phyloP scores from a whole-genome alignment of 2,888 invertebrate genomes.

The Brachyptera risi region DNA sequence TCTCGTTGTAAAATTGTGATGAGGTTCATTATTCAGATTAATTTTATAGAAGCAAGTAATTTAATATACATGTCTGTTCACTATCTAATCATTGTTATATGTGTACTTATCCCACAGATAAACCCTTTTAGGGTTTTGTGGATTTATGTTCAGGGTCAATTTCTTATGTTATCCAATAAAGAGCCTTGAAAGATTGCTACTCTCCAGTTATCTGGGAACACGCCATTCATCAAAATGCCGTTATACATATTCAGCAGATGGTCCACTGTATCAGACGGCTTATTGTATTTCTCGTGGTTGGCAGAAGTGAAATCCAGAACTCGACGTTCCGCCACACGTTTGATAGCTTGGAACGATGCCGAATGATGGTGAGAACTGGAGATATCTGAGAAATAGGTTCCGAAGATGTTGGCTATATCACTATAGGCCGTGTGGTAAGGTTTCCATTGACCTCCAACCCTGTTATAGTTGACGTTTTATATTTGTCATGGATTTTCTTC shows the following conservation, averaged over 20 bases:
- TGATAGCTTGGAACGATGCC: slow-evolving; percentile 1
- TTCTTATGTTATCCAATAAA: no score
- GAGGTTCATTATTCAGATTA: no score
- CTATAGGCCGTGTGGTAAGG: not conserved
- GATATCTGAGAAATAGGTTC: slow-evolving; percentile 1
- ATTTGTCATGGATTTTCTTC: slow-evolving; percentile 10
- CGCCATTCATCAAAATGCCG: not conserved
- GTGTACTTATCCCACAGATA: no score
- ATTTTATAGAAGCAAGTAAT: no score
- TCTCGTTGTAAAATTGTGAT: no score
- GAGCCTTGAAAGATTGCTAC: no score
- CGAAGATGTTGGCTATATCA: not conserved
- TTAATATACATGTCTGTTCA: no score
- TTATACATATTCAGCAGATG: not conserved
- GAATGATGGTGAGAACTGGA: slow-evolving; percentile 10
- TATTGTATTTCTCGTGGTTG: slow-evolving; percentile 11
- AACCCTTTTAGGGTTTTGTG: no score
- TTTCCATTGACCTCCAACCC: not conserved
- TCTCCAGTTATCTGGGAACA: slow-evolving; percentile 17
- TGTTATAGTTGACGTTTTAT: not conserved
- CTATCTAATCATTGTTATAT: no score
- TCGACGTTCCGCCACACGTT: not conserved
- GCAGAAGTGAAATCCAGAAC: slow-evolving; percentile 3
- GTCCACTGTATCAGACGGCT: not conserved
- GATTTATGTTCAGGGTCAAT: no score